Evolutionary conservation across 64 coral and sea anemone species (phyloP).

Genomic region (Porites lutea): DNA sequence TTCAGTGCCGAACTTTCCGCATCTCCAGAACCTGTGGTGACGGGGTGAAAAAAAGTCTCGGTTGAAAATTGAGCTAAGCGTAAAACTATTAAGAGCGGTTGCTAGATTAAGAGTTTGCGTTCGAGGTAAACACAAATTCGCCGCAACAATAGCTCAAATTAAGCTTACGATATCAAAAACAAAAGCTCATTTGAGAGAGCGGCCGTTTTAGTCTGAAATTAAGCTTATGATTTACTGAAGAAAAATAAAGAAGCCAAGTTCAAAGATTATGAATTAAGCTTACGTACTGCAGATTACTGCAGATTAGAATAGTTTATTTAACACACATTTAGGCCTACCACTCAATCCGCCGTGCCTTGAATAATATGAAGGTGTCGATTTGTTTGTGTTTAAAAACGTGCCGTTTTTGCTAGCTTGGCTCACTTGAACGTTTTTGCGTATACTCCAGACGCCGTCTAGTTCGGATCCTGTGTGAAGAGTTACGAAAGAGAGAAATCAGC

Average conservation of each 20-base stretch:
- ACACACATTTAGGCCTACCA: constrained; percentile 19
- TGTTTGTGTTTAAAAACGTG: constrained; percentile 66
- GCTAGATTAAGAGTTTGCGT: background rate
- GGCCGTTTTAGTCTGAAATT: background rate
- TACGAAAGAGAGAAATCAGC: constrained; percentile 2
- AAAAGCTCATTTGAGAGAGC: background rate
- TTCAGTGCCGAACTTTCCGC: constrained; percentile 5
- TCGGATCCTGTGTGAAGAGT: constrained; percentile 61
- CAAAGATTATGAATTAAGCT: background rate
- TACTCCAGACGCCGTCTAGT: constrained; percentile 89
- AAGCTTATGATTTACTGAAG: background rate
- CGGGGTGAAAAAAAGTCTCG: too few species aligned
- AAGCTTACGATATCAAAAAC: background rate
- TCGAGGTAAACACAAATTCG: background rate
- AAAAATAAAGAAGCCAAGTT: background rate
- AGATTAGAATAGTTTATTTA: background rate
- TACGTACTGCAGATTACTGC: background rate
- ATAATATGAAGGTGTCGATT: constrained; percentile 71
- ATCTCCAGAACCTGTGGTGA: constrained; percentile 18
- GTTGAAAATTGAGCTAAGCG: too few species aligned
- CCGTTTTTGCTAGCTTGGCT: constrained; percentile 78
- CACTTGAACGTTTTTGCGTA: constrained; percentile 93
- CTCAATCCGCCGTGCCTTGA: constrained; percentile 84
- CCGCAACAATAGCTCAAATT: background rate
- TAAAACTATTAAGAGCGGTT: too few species aligned